A percentile compares a stretch with the other conserved stretches of the same genome.
phyloP scores from a whole-genome alignment of 1,140 invertebrate species.

The Panagrolaimus sp. region DNA sequence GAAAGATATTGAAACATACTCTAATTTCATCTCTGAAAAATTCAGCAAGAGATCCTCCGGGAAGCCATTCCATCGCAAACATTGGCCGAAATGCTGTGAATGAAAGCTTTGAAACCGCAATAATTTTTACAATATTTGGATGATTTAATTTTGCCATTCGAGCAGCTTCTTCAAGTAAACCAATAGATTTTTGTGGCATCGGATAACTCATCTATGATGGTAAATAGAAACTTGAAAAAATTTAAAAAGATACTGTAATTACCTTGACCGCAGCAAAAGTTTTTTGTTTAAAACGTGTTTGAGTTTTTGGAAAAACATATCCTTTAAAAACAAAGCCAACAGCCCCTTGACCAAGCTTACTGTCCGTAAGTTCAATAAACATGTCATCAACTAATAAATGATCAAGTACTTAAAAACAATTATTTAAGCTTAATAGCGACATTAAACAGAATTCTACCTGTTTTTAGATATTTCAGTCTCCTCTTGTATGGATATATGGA shows the following conservation, averaged over 20 bases:
- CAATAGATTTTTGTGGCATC: slow-evolving; percentile 53
- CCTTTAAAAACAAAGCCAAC: slow-evolving; percentile 56
- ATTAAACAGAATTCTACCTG: slow-evolving; percentile 31
- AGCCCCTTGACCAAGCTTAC: slow-evolving; percentile 51
- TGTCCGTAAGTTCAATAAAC: slow-evolving; percentile 53
- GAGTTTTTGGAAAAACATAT: slow-evolving; percentile 52
- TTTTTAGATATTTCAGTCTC: slow-evolving; percentile 44
- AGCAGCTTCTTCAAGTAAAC: slow-evolving; percentile 52
- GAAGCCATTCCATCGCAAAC: slow-evolving; percentile 57
- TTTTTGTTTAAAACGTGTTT: slow-evolving; percentile 55
- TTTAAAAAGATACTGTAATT: slow-evolving; percentile 3
- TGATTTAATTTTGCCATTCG: slow-evolving; percentile 48
- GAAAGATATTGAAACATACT: slow-evolving; percentile 15
- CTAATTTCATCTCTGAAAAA: slow-evolving; percentile 52
- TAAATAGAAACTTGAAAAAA: background rate
- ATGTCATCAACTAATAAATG: slow-evolving; percentile 24
- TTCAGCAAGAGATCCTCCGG: slow-evolving; percentile 50
- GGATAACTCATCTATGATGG: slow-evolving; percentile 50
- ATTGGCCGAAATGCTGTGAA: slow-evolving; percentile 53
- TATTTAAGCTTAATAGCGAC: background rate
- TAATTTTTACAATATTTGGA: slow-evolving; percentile 51
- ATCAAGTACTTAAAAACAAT: slow-evolving; percentile 17
- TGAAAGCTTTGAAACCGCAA: slow-evolving; percentile 55
- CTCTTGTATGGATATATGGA: slow-evolving; percentile 52
- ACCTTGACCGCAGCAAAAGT: slow-evolving; percentile 55